Base-by-base conservation (phyloP, 2,113 vertebrate genomes). In the Scatophagus argus region DNA sequence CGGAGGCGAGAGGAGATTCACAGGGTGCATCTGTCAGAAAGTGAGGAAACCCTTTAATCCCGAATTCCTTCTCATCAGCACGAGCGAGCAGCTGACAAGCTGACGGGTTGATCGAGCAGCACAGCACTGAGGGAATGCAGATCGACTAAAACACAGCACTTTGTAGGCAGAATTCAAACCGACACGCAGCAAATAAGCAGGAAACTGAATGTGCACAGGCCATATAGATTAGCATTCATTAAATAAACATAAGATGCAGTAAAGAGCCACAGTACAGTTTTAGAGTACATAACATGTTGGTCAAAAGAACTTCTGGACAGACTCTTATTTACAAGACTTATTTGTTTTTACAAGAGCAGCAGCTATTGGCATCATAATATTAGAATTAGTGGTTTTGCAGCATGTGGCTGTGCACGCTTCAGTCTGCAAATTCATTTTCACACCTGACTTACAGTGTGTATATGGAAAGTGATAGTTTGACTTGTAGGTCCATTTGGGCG, bases 31-130 rank as follows among this genome's bases (percentile, higher is more conserved):
- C 86, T 75, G 88, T 90, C 87, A 84, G 82, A 80, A 17, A 31
- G 19, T 12, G 74, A 79, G 58, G 88, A 87, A 88, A 74, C 62
- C 39, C 82, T 92, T 90, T 85, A 71, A 90, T 89, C 83, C 67
- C n/a, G 60, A 65, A 85, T 81, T 86, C 77, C 43, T 71, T 84
- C 79, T 86, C 76, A 83, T 89, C 83, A 91, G 65, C 81, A 54
- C 47, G 16, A 85, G 71, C 71, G 19, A 58, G 66, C 77, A 41
- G 68, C 85, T 77, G 76, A 84, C 71, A 63, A 66, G 79, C 82
- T 32, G 85, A 81, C 51, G 64, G 62, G 36, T 68, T 39, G 65
- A 86, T 70, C 3, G 77, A 88, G 69, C 32, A 1, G 41, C 3
- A 32, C 36, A 17, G 27, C 43, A 14, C 49, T 2, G 59, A 13